Evolutionary conservation across 2,888 invertebrate species (phyloP).

Genomic region (Volucella inanis): DNA sequence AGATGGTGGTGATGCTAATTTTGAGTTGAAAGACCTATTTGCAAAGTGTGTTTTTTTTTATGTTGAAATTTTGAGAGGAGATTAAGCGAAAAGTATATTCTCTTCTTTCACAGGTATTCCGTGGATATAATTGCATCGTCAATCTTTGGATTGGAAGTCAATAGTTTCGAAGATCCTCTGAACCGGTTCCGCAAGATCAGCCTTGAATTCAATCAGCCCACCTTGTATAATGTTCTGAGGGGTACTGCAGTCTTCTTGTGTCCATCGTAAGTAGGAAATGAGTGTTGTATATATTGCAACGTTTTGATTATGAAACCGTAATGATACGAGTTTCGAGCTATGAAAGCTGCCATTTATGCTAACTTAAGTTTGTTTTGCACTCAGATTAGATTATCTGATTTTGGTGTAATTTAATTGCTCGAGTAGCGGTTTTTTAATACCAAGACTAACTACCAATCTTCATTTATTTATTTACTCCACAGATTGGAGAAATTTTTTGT

Average conservation of each 20-base stretch:
- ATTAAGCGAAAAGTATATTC: no score
- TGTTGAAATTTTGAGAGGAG: no score
- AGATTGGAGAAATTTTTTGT: slow-evolving; percentile 75
- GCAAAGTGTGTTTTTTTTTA: not conserved
- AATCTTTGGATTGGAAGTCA: slow-evolving; percentile 83
- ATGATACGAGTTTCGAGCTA: no score
- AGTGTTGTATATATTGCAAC: slow-evolving; percentile 49
- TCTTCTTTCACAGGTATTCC: slow-evolving; percentile 79
- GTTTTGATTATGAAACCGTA: no score
- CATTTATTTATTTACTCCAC: not conserved
- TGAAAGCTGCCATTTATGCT: no score
- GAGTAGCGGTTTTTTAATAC: not conserved
- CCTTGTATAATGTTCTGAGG: slow-evolving; percentile 68
- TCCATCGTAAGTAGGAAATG: slow-evolving; percentile 77
- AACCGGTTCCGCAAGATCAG: slow-evolving; percentile 79
- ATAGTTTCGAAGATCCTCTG: slow-evolving; percentile 80
- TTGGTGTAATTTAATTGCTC: not conserved
- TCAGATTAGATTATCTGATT: no score
- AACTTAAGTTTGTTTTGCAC: no score
- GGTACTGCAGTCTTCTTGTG: slow-evolving; percentile 76
- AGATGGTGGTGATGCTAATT: no score
- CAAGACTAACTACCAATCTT: not conserved
- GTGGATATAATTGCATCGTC: slow-evolving; percentile 83
- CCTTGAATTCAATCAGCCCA: not conserved
- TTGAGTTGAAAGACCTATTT: no score